Evolutionary conservation across 2,888 invertebrate species (phyloP), one percentile per base, ranked within the genome.

Genomic region (Apeira syringaria): DNA sequence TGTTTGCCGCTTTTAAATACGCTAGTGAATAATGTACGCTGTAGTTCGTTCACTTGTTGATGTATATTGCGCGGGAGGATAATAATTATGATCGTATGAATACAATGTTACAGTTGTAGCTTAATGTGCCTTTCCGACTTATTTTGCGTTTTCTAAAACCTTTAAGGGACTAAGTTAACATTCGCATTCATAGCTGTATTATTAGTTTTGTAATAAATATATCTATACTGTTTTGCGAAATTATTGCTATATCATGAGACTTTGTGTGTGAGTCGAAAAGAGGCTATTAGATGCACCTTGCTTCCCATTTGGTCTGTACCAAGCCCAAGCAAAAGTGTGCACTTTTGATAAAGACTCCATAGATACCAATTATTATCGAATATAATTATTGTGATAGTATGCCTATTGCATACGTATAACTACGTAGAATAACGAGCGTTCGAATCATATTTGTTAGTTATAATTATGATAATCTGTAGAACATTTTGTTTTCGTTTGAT

Each of bases 361-460:
- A n/a, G n/a, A n/a, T 28, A 25, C 12, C 31, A 6, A 20, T 25
- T 18, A 39, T 13, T 20, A 4, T 36, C 28, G 30, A 30, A 37
- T 36, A 28, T 30, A 30, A 24, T 37, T 22, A 15, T 37, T 37
- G 37, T 37, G 37, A 37, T 37, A 37, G 6, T 30, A 29, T 30
- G 37, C 29, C 15, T 30, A 29, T 37, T 24, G 24, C 29, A 36
- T 36, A 36, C 10, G 9, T 17, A 34, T 26, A 18, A 2, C 15
- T 15, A 15, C 4, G 15, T 15, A 26, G 8, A 27, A 7, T 1
- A 27, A 27, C 10, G 26, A 7, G 26, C 26, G 25, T 27, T 35
- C 5, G 10, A 20, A 8, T 9, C 4, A 33, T 9, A 18, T 10
- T 7, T 25, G 4, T 34, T 8, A 9, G 3, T 7, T 11, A 1